Conservation (phyloP, 2,797 vertebrate species). For the Benthosema pterotum region DNA sequence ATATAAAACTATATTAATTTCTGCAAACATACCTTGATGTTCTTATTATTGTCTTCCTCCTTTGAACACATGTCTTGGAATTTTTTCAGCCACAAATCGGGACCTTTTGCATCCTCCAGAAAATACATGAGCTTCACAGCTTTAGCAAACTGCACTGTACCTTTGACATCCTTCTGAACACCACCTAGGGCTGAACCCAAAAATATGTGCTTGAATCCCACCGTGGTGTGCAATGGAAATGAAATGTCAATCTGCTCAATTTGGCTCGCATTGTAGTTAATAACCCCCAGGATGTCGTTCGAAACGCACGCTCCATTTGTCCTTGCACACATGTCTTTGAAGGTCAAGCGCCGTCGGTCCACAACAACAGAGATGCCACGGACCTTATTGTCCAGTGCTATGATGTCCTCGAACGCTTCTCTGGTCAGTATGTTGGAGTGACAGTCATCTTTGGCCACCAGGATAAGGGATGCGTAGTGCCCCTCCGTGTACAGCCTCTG, state of each 20-base stretch:
- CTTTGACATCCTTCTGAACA: conserved; percentile 21
- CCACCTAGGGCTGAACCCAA: conserved; percentile 60
- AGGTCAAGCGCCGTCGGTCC: conserved; percentile 28
- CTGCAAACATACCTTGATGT: conserved; percentile 44
- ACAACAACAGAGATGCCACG: conserved; percentile 32
- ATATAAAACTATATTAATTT: too few relatives aligned
- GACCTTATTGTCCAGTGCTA: conserved; percentile 70
- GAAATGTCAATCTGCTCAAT: conserved; percentile 4
- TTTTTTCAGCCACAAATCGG: conserved; percentile 49
- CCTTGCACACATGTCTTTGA: conserved; percentile 62
- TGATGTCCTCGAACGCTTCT: conserved; percentile 55
- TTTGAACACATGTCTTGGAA: conserved; percentile 48
- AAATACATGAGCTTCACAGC: conserved; percentile 66
- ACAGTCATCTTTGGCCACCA: conserved; percentile 15
- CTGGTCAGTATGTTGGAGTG: conserved; percentile 56
- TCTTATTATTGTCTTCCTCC: conserved; percentile 8
- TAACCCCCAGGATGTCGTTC: conserved; percentile 62
- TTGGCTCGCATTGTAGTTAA: background rate
- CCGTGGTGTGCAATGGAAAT: conserved; percentile 35
- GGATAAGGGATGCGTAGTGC: conserved; percentile 33
- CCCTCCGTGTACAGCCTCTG: too few relatives aligned
- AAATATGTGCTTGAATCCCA: conserved; percentile 22
- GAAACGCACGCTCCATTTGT: conserved; percentile 47
- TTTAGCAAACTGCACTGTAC: conserved; percentile 32
- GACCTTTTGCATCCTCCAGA: conserved; percentile 31